phyloP scores from a whole-genome alignment of 2,888 invertebrate genomes.

The Ypsolopha scabrella region DNA sequence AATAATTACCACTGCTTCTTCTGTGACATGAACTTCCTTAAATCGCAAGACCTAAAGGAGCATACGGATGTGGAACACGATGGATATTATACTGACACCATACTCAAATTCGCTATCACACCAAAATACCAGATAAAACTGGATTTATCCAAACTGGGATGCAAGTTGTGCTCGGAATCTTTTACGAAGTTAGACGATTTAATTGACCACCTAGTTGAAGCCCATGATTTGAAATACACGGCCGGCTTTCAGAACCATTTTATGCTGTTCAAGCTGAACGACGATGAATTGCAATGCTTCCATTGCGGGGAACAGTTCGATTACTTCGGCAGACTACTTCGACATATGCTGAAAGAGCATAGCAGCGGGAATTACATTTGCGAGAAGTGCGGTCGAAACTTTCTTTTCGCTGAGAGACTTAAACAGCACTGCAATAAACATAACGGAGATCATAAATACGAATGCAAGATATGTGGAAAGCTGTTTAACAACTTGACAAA shows the following conservation, averaged over 20 bases:
- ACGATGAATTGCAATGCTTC: constrained; percentile 8
- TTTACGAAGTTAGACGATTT: not conserved
- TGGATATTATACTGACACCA: not conserved
- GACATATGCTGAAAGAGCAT: constrained; percentile 8
- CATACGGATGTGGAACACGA: constrained; percentile 4
- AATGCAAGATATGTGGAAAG: constrained; percentile 10
- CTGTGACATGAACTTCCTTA: constrained; percentile 7
- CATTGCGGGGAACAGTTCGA: constrained; percentile 7
- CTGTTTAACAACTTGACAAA: constrained; percentile 1
- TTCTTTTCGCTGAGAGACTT: not conserved
- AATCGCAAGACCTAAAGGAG: not conserved
- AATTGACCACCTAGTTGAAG: not conserved
- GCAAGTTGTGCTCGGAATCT: constrained; percentile 1
- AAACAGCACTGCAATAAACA: not conserved
- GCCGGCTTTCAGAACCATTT: constrained; percentile 3
- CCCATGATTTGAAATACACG: not conserved
- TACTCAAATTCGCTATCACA: not conserved
- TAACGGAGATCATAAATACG: not conserved
- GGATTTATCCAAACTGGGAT: constrained; percentile 1
- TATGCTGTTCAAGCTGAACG: constrained; percentile 8
- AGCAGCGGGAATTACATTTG: not conserved
- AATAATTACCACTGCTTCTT: constrained; percentile 12
- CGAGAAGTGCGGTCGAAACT: not conserved
- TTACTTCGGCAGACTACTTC: constrained; percentile 8
- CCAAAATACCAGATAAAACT: not conserved